A percentile compares a stretch with the other conserved stretches of the same genome.
These are phyloP conservation scores for Drosophila mayri DNA, from an alignment of 1,140 invertebrate species.

Conservation along the genomic window DNA sequence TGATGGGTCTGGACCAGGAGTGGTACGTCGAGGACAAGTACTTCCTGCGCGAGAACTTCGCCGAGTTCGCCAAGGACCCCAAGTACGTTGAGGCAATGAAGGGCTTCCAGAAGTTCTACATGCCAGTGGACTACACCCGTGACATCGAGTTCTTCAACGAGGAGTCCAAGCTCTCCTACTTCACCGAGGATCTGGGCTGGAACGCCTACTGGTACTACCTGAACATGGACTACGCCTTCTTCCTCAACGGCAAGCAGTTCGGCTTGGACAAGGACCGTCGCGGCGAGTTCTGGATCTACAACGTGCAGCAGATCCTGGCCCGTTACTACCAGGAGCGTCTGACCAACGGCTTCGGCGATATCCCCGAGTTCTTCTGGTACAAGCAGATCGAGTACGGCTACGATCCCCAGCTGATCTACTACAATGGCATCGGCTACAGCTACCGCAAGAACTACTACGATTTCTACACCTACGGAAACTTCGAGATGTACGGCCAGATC, in stretches of 20 bases:
- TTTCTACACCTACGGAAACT: slow-evolving; percentile 4
- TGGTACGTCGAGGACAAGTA: slow-evolving; percentile 6
- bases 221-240: slow-evolving; percentile 8
- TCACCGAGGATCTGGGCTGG: slow-evolving; percentile 3
- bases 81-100: slow-evolving; percentile 1
- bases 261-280: slow-evolving; percentile 1
- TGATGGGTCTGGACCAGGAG: slow-evolving; percentile 1
- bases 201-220: slow-evolving; percentile 11
- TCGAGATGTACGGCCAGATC: neutral
- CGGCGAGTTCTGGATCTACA: slow-evolving; percentile 9
- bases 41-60: slow-evolving; percentile 1
- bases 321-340: slow-evolving; percentile 2
- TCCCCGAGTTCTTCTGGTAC: slow-evolving; percentile 4
- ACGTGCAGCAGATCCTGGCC: slow-evolving; percentile 1
- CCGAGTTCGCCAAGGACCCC: neutral
- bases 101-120: neutral
- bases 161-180: neutral
- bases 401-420: slow-evolving; percentile 6
- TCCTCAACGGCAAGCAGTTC: neutral
- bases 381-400: slow-evolving; percentile 6
- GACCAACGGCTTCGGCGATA: slow-evolving; percentile 1
- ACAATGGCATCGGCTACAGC: slow-evolving; percentile 1
- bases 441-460: slow-evolving; percentile 10
- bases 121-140: neutral
- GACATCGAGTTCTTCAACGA: neutral